phyloP scores from a whole-genome alignment of 2,888 invertebrate genomes.

The Itoplectis maculator region DNA sequence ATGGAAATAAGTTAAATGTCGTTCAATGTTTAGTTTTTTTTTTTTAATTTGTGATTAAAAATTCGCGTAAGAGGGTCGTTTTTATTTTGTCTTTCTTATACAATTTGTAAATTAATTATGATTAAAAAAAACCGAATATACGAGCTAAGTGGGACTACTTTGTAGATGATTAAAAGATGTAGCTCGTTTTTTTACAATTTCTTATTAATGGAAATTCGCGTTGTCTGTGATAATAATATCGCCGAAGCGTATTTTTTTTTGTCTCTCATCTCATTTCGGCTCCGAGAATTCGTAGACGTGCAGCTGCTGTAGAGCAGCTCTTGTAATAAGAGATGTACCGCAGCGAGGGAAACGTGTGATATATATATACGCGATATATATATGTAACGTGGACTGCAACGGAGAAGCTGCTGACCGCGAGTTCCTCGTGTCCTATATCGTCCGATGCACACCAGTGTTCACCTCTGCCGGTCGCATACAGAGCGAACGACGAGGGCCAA shows the following conservation, averaged over 20 bases:
- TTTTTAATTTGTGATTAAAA: too few species aligned
- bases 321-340: constrained; percentile 31
- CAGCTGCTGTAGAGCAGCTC: not conserved
- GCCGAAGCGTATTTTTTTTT: too few species aligned
- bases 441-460: constrained; percentile 6
- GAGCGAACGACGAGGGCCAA: not conserved
- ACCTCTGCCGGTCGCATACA: not conserved
- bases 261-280: too few species aligned
- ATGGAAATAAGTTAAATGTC: not conserved
- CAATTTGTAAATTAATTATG: too few species aligned
- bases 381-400: not conserved
- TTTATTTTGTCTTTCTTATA: too few species aligned
- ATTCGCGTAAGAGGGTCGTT: too few species aligned
- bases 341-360: not conserved
- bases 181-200: too few species aligned
- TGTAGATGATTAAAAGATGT: too few species aligned
- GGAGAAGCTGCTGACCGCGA: constrained; percentile 46
- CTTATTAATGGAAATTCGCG: too few species aligned
- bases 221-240: too few species aligned
- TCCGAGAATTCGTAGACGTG: constrained; percentile 16
- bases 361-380: not conserved
- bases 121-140: too few species aligned
- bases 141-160: too few species aligned
- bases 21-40: not conserved
- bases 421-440: constrained; percentile 29